Evolutionary conservation across 2,797 vertebrate species (phyloP).

Genomic region (Furcifer pardalis): DNA sequence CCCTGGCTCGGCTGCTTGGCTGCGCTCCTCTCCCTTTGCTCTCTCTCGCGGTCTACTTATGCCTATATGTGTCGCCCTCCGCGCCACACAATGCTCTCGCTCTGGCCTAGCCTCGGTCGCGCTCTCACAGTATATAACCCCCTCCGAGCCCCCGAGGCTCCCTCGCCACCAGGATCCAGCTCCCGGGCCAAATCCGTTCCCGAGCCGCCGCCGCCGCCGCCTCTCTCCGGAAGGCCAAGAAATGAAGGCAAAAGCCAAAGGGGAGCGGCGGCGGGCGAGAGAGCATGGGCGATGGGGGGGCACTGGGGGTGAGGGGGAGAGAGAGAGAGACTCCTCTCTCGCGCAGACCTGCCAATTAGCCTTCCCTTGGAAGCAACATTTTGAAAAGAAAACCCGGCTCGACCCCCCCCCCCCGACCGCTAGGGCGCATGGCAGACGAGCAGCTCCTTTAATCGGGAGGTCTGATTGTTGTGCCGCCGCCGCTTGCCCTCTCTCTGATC

Average conservation of each 20-base stretch:
- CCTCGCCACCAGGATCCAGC: neutral
- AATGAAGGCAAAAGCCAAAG: slow-evolving; percentile 39
- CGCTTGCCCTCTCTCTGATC: slow-evolving; percentile 50
- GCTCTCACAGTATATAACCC: slow-evolving; percentile 65
- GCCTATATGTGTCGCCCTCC: too few relatives aligned
- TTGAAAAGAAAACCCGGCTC: slow-evolving; percentile 5
- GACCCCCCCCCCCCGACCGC: neutral
- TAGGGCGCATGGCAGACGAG: slow-evolving; percentile 19
- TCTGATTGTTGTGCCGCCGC: neutral
- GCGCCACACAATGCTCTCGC: slow-evolving; percentile 70
- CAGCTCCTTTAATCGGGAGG: slow-evolving; percentile 12
- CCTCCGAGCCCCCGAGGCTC: slow-evolving; percentile 34
- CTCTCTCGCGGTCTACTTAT: too few relatives aligned
- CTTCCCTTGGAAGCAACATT: slow-evolving; percentile 18
- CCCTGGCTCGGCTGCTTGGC: slow-evolving; percentile 40
- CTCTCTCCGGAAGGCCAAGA: slow-evolving; percentile 31
- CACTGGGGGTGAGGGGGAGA: slow-evolving; percentile 21
- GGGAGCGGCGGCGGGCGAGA: neutral
- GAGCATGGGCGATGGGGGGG: slow-evolving; percentile 14
- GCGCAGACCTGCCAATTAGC: slow-evolving; percentile 53
- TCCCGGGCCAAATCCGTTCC: slow-evolving; percentile 27
- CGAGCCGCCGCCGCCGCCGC: neutral
- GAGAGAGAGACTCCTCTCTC: slow-evolving; percentile 29
- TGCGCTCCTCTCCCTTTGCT: slow-evolving; percentile 39
- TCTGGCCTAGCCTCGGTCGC: slow-evolving; percentile 71